These are phyloP conservation scores for Phaethon lepturus DNA, from an alignment of 2,113 vertebrate species.

Conservation along the genomic window DNA sequence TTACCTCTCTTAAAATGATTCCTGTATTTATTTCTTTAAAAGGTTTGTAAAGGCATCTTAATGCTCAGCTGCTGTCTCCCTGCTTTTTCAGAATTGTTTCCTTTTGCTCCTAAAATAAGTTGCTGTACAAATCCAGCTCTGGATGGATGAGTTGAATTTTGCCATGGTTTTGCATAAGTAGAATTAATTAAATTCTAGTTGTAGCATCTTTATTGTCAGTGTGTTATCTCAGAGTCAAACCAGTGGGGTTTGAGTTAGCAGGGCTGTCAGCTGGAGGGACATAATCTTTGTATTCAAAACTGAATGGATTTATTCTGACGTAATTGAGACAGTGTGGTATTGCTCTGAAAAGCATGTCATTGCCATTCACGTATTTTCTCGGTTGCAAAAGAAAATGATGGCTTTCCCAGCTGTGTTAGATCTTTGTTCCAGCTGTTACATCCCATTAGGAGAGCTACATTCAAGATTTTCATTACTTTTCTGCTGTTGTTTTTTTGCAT, in stretches of 20 bases:
- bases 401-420: conserved; percentile 58
- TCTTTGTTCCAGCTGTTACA: conserved; percentile 69
- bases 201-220: conserved; percentile 47
- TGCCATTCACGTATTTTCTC: background rate
- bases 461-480: conserved; percentile 46
- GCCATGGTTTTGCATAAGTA: conserved; percentile 52
- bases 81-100: background rate
- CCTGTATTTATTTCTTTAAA: background rate
- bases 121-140: background rate
- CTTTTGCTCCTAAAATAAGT: conserved; percentile 31
- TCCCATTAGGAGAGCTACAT: conserved; percentile 55
- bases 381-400: background rate
- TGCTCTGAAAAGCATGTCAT: conserved; percentile 23
- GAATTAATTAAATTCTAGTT: conserved; percentile 65
- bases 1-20: background rate
- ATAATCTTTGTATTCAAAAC: conserved; percentile 22
- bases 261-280: conserved; percentile 54
- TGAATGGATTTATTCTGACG: conserved; percentile 56
- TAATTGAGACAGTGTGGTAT: background rate
- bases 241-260: conserved; percentile 50
- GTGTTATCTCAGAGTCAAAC: conserved; percentile 32
- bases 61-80: background rate
- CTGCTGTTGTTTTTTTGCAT: conserved; percentile 67
- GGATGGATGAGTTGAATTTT: conserved; percentile 47
- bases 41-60: background rate